Evolutionary conservation across 2,888 invertebrate species (phyloP), one percentile per base, ranked within the genome.

Genomic region (Cephus runcator): DNA sequence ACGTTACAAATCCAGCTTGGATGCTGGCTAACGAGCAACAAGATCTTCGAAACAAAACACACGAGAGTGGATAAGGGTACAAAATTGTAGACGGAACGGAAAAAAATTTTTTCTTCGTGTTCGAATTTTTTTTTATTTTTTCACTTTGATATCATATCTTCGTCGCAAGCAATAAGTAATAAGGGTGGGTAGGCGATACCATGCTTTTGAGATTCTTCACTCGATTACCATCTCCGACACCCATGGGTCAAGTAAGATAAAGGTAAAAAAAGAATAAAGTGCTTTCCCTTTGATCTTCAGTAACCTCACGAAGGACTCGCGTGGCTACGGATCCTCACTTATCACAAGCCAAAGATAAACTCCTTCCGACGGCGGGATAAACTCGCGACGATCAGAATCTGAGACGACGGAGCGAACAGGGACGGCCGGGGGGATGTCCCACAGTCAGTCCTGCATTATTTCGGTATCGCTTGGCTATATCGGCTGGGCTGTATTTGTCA

Each of bases 401-500:
- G 31, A 12, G 1, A 71, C 31, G 31, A 31, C 9, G 33, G 15
- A 23, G 12, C 4, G 31, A 11, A 31, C 12, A 3, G 35, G 3
- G 12, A 2, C 12, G 11, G 35, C 3, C 2, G 34, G 3, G n/a
- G 71, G 33, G 71, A 12, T 15, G 4, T 23, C 71, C 30, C 71
- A 9, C 9, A 12, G 71, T 31, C 71, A 4, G 71, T 12, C 71
- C 31, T 15, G 71, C 71, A 71, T 71, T 71, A 71, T 71, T 71
- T 75, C 33, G 75, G 36, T 34, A 34, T 34, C 36, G 36, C 34
- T 56, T 33, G 71, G 71, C 33, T 71, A 71, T 33, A 71, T 71
- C 71, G 71, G 31, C 31, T 15, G 31, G 31, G 71, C 71, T 75
- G 69, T 76, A 78, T 78, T 78, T 78, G 78, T 78, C 78, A 78